phyloP scores from a whole-genome alignment of 1,140 invertebrate genomes.

The Yoshiicerus persimilis region DNA sequence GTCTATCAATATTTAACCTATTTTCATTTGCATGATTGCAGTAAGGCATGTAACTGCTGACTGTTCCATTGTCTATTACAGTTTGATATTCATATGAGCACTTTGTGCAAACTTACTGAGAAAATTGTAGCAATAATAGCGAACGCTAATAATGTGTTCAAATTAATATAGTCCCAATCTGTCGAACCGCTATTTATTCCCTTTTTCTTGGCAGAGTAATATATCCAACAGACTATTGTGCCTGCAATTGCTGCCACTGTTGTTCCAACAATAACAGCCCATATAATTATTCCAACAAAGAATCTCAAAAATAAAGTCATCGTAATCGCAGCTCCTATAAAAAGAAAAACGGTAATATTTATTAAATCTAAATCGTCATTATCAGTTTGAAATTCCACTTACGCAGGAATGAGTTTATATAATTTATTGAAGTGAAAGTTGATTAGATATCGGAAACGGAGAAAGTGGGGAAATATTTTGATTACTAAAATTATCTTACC shows the following conservation, averaged over 20 bases:
- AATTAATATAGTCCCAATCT: neutral
- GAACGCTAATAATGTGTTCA: constrained; percentile 54
- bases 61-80: no score
- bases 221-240: constrained; percentile 67
- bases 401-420: neutral
- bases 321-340: constrained; percentile 62
- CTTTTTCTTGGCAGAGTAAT: constrained; percentile 52
- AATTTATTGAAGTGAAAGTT: neutral
- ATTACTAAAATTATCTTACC: constrained; percentile 56
- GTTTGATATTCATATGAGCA: no score
- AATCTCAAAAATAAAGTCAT: constrained; percentile 65
- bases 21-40: no score
- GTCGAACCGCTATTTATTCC: constrained; percentile 50
- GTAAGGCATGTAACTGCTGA: no score
- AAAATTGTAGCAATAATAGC: constrained; percentile 66
- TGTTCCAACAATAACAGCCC: constrained; percentile 65
- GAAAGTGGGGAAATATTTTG: neutral
- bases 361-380: neutral
- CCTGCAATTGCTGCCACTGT: constrained; percentile 62
- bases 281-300: constrained; percentile 66
- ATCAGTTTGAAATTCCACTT: neutral
- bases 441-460: neutral
- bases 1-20: neutral
- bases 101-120: constrained; percentile 57
- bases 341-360: neutral